Evolutionary conservation across 2,113 vertebrate species (phyloP), one percentile per base, ranked within the genome.

Genomic region (Corapipo altera): DNA sequence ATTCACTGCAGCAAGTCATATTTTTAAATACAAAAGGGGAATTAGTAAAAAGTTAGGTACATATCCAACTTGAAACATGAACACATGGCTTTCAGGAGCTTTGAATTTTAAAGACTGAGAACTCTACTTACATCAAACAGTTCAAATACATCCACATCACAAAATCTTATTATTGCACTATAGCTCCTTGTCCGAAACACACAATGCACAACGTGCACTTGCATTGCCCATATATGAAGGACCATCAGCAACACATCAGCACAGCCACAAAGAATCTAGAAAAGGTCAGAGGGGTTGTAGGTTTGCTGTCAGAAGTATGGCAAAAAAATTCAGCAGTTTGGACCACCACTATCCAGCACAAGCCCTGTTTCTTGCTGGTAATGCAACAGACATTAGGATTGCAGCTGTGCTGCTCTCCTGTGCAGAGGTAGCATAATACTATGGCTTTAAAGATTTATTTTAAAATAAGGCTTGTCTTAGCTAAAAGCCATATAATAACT

Each of bases 111-210:
- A 74, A 81, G 61, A 62, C 61, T 55, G 73, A 86, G 44, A 91
- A 72, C 33, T 59, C 69, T 78, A 75, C 83, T 86, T 90, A 89
- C 11, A 80, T 19, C 39, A 67, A 65, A 86, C 52, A 81, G n/a
- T 43, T 92, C 79, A 92, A 91, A 85, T 62, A 86, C 49, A 61
- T 32, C 62, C 48, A 81, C 61, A 54, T 76, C 70, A 96, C 91
- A 87, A 72, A 70, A 67, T 49, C 73, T 69, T 74, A 65, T 35
- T 78, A 95, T 91, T 92, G 93, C 91, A 95, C 92, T 95, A 78
- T 1, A 76, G 76, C 62, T 93, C 76, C 86, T 81, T 37, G 30
- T 35, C 72, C 54, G 62, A 58, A 58, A 82, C 48, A 66, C 11
- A 33, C 26, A 23, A 46, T 3, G 18, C 19, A 88, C 55, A 55